Conservation (phyloP, 2,888 invertebrate genomes). For the Cyclophora albipunctata region DNA sequence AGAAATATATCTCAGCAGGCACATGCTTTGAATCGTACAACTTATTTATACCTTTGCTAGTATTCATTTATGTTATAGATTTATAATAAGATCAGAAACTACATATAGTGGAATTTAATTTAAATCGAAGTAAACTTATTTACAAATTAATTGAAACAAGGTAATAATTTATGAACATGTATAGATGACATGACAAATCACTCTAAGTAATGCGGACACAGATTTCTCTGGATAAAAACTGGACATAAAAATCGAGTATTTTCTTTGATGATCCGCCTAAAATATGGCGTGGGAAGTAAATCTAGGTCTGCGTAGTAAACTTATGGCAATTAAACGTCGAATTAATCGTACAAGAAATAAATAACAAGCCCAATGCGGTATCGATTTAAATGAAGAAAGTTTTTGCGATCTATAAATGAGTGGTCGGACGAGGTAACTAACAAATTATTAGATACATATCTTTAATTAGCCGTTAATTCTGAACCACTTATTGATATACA, state of each 20-base stretch:
- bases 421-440: conserved; percentile 19
- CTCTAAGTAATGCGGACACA: conserved; percentile 13
- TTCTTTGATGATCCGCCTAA: conserved; percentile 17
- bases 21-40: too few relatives aligned
- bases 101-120: too few relatives aligned
- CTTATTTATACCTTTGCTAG: too few relatives aligned
- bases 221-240: conserved; percentile 19
- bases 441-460: conserved; percentile 16
- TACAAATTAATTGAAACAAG: too few relatives aligned
- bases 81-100: too few relatives aligned
- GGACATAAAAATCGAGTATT: background rate
- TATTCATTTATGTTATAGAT: too few relatives aligned
- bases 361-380: conserved; percentile 18
- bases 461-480: conserved; percentile 20
- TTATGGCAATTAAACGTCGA: conserved; percentile 15
- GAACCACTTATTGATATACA: conserved; percentile 5
- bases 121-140: too few relatives aligned
- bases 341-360: conserved; percentile 12
- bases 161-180: too few relatives aligned
- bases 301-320: conserved; percentile 18
- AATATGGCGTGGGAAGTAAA: conserved; percentile 14
- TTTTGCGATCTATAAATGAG: conserved; percentile 20
- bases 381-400: conserved; percentile 23
- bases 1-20: too few relatives aligned
- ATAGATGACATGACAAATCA: too few relatives aligned